Evolutionary conservation across 2,797 vertebrate species (phyloP).

Genomic region (Gymnothorax javanicus): DNA sequence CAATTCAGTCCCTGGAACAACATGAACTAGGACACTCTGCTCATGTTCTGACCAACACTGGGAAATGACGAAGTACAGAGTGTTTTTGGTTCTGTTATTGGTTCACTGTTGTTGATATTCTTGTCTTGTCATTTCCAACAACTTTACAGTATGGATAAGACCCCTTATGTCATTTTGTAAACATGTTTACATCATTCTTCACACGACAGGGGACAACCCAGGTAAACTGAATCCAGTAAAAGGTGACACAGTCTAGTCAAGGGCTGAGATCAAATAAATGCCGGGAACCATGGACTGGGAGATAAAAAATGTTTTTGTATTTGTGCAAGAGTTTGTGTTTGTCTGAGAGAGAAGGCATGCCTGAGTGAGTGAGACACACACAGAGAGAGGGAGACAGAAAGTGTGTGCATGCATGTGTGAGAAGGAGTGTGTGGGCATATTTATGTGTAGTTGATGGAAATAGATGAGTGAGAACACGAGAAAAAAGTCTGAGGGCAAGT

Average conservation of each 20-base stretch:
- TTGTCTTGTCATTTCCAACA: not conserved
- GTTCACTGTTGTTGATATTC: not conserved
- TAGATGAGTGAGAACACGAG: too few relatives aligned
- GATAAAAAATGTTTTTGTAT: not conserved
- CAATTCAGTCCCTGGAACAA: too few relatives aligned
- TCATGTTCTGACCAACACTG: not conserved
- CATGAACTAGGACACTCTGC: not conserved
- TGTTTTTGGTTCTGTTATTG: not conserved
- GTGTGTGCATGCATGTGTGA: not conserved
- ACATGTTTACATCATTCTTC: not conserved
- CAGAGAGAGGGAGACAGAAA: not conserved
- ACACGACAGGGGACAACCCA: not conserved
- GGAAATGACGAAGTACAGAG: not conserved
- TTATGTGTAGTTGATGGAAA: constrained; percentile 37
- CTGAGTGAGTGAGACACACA: not conserved
- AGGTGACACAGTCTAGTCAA: too few relatives aligned
- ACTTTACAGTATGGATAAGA: not conserved
- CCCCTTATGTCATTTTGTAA: not conserved
- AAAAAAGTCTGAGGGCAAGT: too few relatives aligned
- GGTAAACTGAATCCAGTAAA: not conserved
- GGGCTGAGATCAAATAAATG: not conserved
- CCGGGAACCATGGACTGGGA: not conserved
- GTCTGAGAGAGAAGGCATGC: not conserved
- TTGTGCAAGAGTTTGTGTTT: not conserved
- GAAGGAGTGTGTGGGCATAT: not conserved